Percentiles rank a stretch among this genome's conserved stretches.
Evolutionary conservation across 2,888 invertebrate genomes (phyloP).

Genomic region (Torymus auratus): DNA sequence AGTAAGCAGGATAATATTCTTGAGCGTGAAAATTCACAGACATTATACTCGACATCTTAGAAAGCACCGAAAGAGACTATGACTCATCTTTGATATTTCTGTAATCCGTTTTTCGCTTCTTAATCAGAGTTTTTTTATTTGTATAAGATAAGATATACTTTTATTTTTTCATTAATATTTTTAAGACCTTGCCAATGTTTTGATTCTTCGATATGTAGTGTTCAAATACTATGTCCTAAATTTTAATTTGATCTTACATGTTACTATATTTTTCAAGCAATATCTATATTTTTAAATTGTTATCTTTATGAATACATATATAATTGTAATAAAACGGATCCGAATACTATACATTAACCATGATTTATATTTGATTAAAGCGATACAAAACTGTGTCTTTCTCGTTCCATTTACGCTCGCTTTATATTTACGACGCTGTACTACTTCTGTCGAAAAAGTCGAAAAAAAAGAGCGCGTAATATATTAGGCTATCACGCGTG

Average conservation of each 20-base stretch:
- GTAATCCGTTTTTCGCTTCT: slow-evolving; percentile 10
- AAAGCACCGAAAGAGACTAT: not conserved
- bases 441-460: not conserved
- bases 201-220: not conserved
- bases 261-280: too few species aligned
- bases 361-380: too few species aligned
- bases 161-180: not conserved
- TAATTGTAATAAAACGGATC: too few species aligned
- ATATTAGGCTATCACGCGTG: slow-evolving; percentile 11
- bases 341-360: too few species aligned
- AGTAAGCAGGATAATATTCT: not conserved
- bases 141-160: slow-evolving; percentile 29
- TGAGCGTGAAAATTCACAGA: not conserved
- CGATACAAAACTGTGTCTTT: too few species aligned
- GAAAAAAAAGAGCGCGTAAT: not conserved
- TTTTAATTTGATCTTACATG: too few species aligned
- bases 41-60: not conserved
- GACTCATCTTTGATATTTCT: slow-evolving; percentile 16
- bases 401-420: too few species aligned
- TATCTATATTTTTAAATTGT: too few species aligned
- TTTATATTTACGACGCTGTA: not conserved
- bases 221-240: too few species aligned
- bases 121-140: slow-evolving; percentile 2
- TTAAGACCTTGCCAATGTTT: not conserved
- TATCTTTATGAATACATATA: too few species aligned